Percentiles rank a stretch among this genome's conserved stretches.
phyloP scores from a whole-genome alignment of 2,888 invertebrate genomes.

The Macrophya alboannulata region DNA sequence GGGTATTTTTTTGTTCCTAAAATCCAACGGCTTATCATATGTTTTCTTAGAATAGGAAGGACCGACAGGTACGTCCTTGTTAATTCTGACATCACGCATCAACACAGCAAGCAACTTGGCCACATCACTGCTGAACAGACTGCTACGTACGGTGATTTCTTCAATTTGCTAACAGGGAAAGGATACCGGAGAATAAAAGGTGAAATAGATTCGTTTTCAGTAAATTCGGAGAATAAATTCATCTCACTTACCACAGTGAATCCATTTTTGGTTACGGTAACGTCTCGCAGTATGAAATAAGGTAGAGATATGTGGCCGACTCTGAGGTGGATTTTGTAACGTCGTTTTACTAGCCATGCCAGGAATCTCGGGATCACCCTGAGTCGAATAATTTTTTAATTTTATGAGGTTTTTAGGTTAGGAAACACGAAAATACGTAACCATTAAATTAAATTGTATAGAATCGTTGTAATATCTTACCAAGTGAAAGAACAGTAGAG shows the following conservation, averaged over 20 bases:
- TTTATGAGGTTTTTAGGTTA: neutral
- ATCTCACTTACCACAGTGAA: constrained; percentile 86
- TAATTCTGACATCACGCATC: constrained; percentile 90
- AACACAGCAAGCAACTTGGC: constrained; percentile 92
- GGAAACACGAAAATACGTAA: constrained; percentile 26
- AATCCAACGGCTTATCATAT: constrained; percentile 82
- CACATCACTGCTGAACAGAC: constrained; percentile 93
- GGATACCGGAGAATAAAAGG: constrained; percentile 43
- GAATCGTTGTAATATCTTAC: constrained; percentile 76
- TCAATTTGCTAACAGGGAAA: constrained; percentile 88
- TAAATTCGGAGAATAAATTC: neutral
- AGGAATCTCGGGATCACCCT: constrained; percentile 90
- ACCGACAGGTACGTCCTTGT: constrained; percentile 85
- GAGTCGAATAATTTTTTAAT: constrained; percentile 63
- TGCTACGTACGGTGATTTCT: constrained; percentile 92
- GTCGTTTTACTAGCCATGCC: constrained; percentile 91
- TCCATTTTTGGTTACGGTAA: constrained; percentile 90
- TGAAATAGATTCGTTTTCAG: constrained; percentile 63
- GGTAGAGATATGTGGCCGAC: constrained; percentile 92
- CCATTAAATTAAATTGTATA: constrained; percentile 42
- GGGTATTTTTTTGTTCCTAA: constrained; percentile 89
- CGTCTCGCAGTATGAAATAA: constrained; percentile 90
- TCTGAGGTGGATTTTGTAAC: constrained; percentile 89
- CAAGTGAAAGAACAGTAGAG: constrained; percentile 85
- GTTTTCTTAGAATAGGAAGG: constrained; percentile 65